phyloP scores from a whole-genome alignment of 2,113 vertebrate species.

The Pelecanus crispus region DNA sequence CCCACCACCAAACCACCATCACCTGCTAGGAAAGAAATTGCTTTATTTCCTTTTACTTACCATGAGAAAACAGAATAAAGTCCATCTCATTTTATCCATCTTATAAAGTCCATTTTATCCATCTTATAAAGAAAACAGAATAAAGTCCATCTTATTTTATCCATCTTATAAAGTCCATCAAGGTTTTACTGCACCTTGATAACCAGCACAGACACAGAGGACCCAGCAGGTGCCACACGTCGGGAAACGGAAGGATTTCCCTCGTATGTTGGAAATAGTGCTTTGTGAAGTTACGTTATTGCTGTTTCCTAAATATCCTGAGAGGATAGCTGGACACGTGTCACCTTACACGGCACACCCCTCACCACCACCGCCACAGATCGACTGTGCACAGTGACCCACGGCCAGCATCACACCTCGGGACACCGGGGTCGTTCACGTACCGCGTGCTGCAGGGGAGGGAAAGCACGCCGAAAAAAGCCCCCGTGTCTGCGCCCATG shows the following conservation, averaged over 20 bases:
- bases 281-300: neutral
- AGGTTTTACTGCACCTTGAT: neutral
- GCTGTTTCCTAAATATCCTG: neutral
- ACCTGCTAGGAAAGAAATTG: neutral
- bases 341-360: neutral
- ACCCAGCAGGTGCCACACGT: neutral
- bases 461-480: neutral
- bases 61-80: neutral
- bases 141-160: neutral
- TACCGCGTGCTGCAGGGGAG: neutral
- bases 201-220: rapidly evolving
- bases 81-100: neutral
- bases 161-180: too few relatives aligned
- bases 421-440: rapidly evolving
- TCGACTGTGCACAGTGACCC: neutral
- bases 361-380: too few relatives aligned
- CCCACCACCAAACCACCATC: neutral
- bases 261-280: neutral
- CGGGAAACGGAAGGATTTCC: rapidly evolving
- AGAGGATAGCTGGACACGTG: rapidly evolving
- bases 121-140: neutral
- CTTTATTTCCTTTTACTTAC: neutral
- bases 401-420: rapidly evolving
- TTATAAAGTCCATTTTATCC: too few relatives aligned
- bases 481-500: rapidly evolving